Percentiles rank a stretch among this genome's conserved stretches.
Conservation (phyloP, 2,113 vertebrate species). For the Sprattus sprattus region DNA sequence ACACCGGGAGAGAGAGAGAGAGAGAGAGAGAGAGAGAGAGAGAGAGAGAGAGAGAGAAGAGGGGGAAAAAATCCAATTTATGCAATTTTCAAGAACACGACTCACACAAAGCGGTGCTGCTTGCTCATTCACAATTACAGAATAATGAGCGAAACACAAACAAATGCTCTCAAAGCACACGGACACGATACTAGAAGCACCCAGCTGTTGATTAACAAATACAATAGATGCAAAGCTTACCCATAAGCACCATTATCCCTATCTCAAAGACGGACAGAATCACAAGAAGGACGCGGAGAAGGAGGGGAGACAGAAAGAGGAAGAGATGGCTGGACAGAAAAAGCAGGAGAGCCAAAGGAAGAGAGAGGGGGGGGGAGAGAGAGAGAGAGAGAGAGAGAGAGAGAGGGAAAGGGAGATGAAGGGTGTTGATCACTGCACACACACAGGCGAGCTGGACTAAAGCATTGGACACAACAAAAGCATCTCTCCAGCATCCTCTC, state of each 20-base stretch:
- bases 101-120: neutral
- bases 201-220: conserved; percentile 20
- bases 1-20: conserved; percentile 24
- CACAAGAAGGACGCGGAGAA: neutral
- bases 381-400: conserved; percentile 11
- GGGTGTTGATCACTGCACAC: conserved; percentile 40
- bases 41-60: neutral
- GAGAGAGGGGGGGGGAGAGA: neutral
- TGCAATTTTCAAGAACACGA: neutral
- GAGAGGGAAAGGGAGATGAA: neutral
- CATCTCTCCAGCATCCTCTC: conserved; percentile 60
- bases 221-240: neutral
- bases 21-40: conserved; percentile 9
- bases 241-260: neutral
- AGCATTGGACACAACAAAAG: conserved; percentile 66
- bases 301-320: conserved; percentile 33
- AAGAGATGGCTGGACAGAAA: conserved; percentile 34
- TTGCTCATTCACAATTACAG: neutral
- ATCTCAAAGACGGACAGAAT: neutral
- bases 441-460: conserved; percentile 55
- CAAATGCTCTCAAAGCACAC: conserved; percentile 4
- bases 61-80: conserved; percentile 12
- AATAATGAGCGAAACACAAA: conserved; percentile 18
- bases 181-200: neutral
- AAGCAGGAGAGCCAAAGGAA: conserved; percentile 14